Conservation (phyloP, 1,140 invertebrate species). For the Phocides pigmalion region DNA sequence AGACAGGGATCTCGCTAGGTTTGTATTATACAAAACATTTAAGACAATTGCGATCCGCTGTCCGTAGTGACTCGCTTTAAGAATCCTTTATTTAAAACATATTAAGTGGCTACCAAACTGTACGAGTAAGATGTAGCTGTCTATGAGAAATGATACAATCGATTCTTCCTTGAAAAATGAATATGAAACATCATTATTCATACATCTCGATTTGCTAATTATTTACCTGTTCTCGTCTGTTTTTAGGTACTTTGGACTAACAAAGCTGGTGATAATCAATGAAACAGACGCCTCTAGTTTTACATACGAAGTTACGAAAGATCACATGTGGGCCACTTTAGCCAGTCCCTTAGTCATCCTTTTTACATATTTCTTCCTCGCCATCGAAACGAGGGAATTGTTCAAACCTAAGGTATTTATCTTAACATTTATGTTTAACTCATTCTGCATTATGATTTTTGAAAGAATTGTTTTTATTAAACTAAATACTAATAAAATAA, state of each 20-base stretch:
- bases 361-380: slow-evolving; percentile 89
- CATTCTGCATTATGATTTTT: slow-evolving; percentile 26
- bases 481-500: slow-evolving; percentile 25
- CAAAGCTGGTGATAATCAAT: slow-evolving; percentile 84
- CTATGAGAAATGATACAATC: neutral
- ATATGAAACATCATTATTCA: no score
- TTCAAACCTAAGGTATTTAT: slow-evolving; percentile 87
- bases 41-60: no score
- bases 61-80: no score
- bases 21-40: no score
- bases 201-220: neutral
- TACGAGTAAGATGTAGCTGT: neutral
- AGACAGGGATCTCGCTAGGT: slow-evolving; percentile 88
- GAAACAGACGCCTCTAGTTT: slow-evolving; percentile 65
- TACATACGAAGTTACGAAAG: slow-evolving; percentile 61
- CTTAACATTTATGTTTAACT: neutral
- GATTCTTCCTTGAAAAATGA: no score
- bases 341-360: slow-evolving; percentile 85
- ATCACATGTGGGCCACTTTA: slow-evolving; percentile 68
- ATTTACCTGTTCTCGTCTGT: slow-evolving; percentile 39
- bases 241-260: slow-evolving; percentile 88
- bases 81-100: no score
- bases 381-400: slow-evolving; percentile 88
- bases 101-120: neutral
- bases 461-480: slow-evolving; percentile 10